A percentile compares a stretch with the other conserved stretches of the same genome.
phyloP scores from a whole-genome alignment of 1,140 invertebrate species.

The Anoplophora glabripennis region DNA sequence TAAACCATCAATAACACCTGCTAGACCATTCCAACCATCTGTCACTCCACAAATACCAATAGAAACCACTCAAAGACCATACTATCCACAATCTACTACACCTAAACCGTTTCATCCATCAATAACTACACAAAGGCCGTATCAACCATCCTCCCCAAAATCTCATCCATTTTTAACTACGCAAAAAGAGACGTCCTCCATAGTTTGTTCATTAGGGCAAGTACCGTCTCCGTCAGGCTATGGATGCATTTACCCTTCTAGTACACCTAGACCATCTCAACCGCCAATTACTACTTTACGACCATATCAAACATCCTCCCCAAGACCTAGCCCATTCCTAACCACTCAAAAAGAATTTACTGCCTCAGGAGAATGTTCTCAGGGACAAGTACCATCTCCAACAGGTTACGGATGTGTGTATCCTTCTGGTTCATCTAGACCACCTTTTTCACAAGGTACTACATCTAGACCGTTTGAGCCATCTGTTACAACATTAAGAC shows the following conservation, averaged over 20 bases:
- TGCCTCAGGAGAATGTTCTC: too few species aligned
- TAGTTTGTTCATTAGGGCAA: background rate
- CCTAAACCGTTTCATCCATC: constrained; percentile 3
- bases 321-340: too few species aligned
- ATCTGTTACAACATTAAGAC: constrained; percentile 9
- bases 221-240: background rate
- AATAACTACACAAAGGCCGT: constrained; percentile 13
- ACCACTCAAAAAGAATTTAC: too few species aligned
- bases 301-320: too few species aligned
- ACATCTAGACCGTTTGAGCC: background rate
- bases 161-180: background rate
- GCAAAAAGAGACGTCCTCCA: background rate
- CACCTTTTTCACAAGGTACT: too few species aligned
- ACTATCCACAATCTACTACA: too few species aligned
- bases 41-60: background rate
- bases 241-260: background rate
- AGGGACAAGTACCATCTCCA: too few species aligned
- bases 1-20: background rate
- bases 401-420: too few species aligned
- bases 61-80: too few species aligned
- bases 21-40: constrained; percentile 6
- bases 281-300: background rate
- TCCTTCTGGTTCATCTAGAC: too few species aligned
- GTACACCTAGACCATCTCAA: too few species aligned
- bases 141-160: background rate